Conservation (phyloP, 2,888 invertebrate species). For the Stictocephala bisonia region DNA sequence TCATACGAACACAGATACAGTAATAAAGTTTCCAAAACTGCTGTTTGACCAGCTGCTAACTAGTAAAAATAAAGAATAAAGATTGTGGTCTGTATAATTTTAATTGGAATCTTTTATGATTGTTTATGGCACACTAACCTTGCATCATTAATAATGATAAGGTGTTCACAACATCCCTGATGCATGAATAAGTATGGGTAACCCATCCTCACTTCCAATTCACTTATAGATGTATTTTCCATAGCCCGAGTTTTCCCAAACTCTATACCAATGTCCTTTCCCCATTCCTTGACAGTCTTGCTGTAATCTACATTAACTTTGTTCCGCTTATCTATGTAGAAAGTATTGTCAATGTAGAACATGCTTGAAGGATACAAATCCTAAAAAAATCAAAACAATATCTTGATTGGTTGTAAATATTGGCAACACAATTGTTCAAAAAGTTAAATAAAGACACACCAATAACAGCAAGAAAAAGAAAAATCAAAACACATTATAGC, state of each 20-base stretch:
- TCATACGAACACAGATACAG: too few species aligned
- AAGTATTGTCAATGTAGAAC: constrained; percentile 81
- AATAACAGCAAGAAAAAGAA: too few species aligned
- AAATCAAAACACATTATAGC: too few species aligned
- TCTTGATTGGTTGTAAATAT: too few species aligned
- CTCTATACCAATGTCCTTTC: constrained; percentile 65
- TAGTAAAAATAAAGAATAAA: too few species aligned
- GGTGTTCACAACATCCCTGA: constrained; percentile 92
- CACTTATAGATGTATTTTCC: constrained; percentile 66
- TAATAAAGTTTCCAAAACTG: too few species aligned
- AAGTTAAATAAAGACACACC: too few species aligned
- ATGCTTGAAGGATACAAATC: constrained; percentile 76
- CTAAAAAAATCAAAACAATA: constrained; percentile 65
- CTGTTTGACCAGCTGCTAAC: too few species aligned
- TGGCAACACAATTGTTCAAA: too few species aligned
- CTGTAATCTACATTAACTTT: constrained; percentile 74
- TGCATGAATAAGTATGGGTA: constrained; percentile 87
- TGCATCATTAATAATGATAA: constrained; percentile 83
- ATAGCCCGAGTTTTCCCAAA: constrained; percentile 69
- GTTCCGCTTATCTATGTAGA: constrained; percentile 80
- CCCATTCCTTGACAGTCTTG: constrained; percentile 73
- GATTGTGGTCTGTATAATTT: too few species aligned
- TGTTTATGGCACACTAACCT: constrained; percentile 67
- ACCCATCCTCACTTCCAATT: constrained; percentile 68
- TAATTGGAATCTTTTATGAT: too few species aligned